Conservation (phyloP, 2,888 invertebrate genomes). For the Orchesellides sinensis region DNA sequence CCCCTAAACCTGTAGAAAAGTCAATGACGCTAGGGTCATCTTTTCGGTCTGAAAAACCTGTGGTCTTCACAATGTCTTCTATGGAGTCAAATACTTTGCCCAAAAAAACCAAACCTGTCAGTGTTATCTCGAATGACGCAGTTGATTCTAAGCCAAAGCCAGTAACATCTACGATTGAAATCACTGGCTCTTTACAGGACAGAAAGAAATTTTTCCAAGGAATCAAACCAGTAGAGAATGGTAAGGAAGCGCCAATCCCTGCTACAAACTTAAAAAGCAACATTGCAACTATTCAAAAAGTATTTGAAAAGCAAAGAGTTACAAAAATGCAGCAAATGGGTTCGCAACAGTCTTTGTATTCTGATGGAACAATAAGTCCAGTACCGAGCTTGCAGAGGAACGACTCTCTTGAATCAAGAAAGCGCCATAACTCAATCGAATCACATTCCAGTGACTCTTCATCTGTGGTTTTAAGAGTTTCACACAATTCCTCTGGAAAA, state of each 20-base stretch:
- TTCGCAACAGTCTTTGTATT: constrained; percentile 53
- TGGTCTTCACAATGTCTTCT: constrained; percentile 53
- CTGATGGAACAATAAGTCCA: constrained; percentile 57
- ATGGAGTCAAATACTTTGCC: constrained; percentile 59
- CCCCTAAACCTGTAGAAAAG: constrained; percentile 5
- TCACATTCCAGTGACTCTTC: constrained; percentile 60
- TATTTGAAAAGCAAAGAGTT: constrained; percentile 72
- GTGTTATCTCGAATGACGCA: background rate
- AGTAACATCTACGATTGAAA: constrained; percentile 28
- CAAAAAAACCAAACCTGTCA: constrained; percentile 17
- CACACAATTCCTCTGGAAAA: constrained; percentile 39
- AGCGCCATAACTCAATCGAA: constrained; percentile 48
- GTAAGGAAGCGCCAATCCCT: constrained; percentile 72
- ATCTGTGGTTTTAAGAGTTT: constrained; percentile 48
- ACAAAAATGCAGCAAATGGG: constrained; percentile 57
- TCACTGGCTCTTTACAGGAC: constrained; percentile 58
- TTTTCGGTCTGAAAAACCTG: constrained; percentile 51
- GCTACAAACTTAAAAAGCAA: constrained; percentile 72
- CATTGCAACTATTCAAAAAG: constrained; percentile 74
- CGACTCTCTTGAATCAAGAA: constrained; percentile 49
- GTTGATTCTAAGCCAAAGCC: constrained; percentile 27
- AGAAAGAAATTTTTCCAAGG: constrained; percentile 74
- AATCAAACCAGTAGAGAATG: constrained; percentile 70
- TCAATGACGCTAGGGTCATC: constrained; percentile 44
- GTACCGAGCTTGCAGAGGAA: constrained; percentile 56